phyloP scores from a whole-genome alignment of 2,888 invertebrate species.

The Campaea margaritaria region DNA sequence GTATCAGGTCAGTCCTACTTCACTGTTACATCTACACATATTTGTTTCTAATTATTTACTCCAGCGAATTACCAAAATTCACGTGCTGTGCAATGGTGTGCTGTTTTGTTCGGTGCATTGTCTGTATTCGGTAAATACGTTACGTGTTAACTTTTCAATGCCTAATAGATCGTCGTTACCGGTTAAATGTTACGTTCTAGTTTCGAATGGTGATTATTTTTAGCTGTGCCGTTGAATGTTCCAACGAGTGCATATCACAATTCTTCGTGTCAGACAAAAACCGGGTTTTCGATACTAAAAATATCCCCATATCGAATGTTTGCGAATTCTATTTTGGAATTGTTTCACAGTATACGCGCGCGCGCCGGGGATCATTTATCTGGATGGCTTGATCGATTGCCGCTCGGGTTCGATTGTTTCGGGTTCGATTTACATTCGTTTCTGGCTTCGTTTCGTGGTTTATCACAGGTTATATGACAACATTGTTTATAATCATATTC shows the following conservation, averaged over 20 bases:
- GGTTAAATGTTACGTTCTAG: conserved; percentile 54
- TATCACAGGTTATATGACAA: conserved; percentile 43
- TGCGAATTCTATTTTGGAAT: conserved; percentile 82
- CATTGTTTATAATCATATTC: conserved; percentile 41
- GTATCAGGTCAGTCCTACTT: conserved; percentile 75
- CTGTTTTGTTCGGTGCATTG: conserved; percentile 32
- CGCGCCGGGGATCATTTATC: conserved; percentile 37
- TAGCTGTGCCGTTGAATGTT: conserved; percentile 67
- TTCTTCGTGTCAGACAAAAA: conserved; percentile 76
- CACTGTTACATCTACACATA: conserved; percentile 32
- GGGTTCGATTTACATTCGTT: conserved; percentile 37
- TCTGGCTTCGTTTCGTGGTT: conserved; percentile 22
- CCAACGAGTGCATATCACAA: conserved; percentile 76
- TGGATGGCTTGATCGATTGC: conserved; percentile 26
- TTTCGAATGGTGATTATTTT: conserved; percentile 67
- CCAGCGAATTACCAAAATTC: conserved; percentile 56
- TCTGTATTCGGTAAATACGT: conserved; percentile 34
- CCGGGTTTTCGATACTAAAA: conserved; percentile 82
- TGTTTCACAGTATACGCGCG: conserved; percentile 58
- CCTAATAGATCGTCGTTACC: conserved; percentile 47
- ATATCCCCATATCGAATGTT: conserved; percentile 83
- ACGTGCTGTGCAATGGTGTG: conserved; percentile 62
- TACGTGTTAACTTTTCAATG: conserved; percentile 33
- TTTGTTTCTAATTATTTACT: conserved; percentile 13
- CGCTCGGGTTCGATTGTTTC: conserved; percentile 7